Evolutionary conservation across 2,888 invertebrate genomes (phyloP).

Genomic region (Suillia variegata): DNA sequence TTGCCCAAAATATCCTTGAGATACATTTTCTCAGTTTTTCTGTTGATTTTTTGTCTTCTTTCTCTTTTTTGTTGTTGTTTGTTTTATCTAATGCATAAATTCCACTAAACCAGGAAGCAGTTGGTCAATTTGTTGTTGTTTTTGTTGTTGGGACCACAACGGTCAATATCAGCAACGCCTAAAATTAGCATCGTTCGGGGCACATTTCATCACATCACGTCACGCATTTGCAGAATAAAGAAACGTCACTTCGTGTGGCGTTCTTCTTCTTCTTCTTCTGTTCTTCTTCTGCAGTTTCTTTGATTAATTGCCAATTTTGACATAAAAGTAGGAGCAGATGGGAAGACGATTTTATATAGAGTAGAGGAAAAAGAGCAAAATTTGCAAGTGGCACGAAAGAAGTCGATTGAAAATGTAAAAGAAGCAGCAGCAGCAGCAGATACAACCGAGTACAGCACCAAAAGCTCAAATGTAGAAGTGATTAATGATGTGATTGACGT

Average conservation of each 20-base stretch:
- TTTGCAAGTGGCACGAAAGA: background rate
- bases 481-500: conserved; percentile 42
- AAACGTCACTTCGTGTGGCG: too few relatives aligned
- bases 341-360: too few relatives aligned
- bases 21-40: background rate
- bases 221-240: background rate
- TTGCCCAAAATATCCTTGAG: background rate
- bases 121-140: background rate
- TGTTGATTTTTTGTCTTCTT: background rate
- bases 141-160: background rate
- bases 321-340: background rate
- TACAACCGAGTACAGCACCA: background rate
- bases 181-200: background rate
- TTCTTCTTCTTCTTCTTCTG: too few relatives aligned
- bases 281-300: too few relatives aligned
- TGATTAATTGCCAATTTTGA: conserved; percentile 4
- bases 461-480: conserved; percentile 21
- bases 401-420: background rate
- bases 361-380: background rate
- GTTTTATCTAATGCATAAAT: too few relatives aligned
- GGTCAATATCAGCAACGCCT: background rate
- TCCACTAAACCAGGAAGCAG: background rate
- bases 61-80: background rate
- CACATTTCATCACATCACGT: background rate
- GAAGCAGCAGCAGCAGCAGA: background rate